Conservation (phyloP, 2,888 invertebrate species). For the Drosophila mimetica region DNA sequence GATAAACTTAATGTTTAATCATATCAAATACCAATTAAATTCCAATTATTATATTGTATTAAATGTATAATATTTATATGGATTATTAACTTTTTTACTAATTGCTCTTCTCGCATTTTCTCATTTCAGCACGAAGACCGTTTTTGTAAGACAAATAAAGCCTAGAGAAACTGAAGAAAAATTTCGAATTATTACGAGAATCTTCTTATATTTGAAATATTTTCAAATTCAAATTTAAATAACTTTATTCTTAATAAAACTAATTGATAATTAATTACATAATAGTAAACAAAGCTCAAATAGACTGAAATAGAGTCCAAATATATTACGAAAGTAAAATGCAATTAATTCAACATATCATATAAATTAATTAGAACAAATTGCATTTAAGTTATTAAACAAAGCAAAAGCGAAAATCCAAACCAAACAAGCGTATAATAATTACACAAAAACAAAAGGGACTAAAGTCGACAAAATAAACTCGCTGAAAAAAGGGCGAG, state of each 20-base stretch:
- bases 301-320: conserved; percentile 83
- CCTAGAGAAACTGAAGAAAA: conserved; percentile 18
- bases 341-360: conserved; percentile 84
- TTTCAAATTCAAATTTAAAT: conserved; percentile 39
- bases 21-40: no score
- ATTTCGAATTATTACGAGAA: conserved; percentile 31
- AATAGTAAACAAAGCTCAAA: conserved; percentile 78
- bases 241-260: conserved; percentile 34
- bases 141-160: conserved; percentile 26
- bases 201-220: conserved; percentile 54
- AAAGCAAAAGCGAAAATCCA: conserved; percentile 19
- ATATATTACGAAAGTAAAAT: conserved; percentile 82
- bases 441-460: conserved; percentile 23
- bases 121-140: conserved; percentile 20
- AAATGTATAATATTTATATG: no score
- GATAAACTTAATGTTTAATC: no score
- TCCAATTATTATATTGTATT: no score
- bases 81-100: neutral
- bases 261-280: conserved; percentile 35
- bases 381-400: conserved; percentile 75
- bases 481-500: conserved; percentile 16
- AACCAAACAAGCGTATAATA: conserved; percentile 15
- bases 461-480: conserved; percentile 31
- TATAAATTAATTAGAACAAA: conserved; percentile 79
- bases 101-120: neutral